Percentiles rank a stretch among this genome's conserved stretches.
Evolutionary conservation across 2,888 invertebrate genomes (phyloP).

Genomic region (Cremastobaeus sp.): DNA sequence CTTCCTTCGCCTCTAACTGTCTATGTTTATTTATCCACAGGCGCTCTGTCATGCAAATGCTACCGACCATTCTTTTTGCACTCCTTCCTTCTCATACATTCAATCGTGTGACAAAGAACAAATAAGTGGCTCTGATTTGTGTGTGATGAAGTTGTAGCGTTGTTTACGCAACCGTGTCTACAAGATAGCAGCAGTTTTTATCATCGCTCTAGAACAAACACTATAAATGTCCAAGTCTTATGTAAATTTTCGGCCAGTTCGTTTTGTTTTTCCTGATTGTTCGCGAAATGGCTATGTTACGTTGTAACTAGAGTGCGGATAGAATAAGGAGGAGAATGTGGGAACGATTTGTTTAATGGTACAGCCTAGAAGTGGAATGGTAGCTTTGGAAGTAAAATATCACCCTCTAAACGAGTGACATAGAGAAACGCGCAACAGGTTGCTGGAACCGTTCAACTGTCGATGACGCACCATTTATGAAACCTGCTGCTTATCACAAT

Average conservation of each 20-base stretch:
- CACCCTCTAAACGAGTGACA: constrained; percentile 33
- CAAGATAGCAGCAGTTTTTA: too few relatives aligned
- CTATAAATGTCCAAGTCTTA: too few relatives aligned
- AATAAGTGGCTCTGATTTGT: constrained; percentile 19
- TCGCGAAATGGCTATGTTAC: too few relatives aligned
- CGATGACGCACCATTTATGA: constrained; percentile 45
- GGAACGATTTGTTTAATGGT: too few relatives aligned
- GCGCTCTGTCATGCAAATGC: constrained; percentile 41
- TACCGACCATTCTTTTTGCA: constrained; percentile 26
- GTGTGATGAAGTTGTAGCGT: background rate
- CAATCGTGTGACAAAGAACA: background rate
- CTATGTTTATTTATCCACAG: constrained; percentile 46
- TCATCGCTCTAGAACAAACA: too few relatives aligned
- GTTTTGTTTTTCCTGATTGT: too few relatives aligned
- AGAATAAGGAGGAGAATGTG: too few relatives aligned
- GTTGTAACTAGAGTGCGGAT: too few relatives aligned
- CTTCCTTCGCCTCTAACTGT: constrained; percentile 33
- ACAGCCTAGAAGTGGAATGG: too few relatives aligned
- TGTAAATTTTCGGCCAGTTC: too few relatives aligned
- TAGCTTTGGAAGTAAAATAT: constrained; percentile 16
- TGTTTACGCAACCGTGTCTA: constrained; percentile 11
- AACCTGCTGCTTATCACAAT: constrained; percentile 51
- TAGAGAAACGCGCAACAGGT: constrained; percentile 40
- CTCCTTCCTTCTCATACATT: background rate
- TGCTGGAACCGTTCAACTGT: constrained; percentile 42